Evolutionary conservation across 2,113 vertebrate genomes (phyloP).

Genomic region (Rhynchomys soricoides): DNA sequence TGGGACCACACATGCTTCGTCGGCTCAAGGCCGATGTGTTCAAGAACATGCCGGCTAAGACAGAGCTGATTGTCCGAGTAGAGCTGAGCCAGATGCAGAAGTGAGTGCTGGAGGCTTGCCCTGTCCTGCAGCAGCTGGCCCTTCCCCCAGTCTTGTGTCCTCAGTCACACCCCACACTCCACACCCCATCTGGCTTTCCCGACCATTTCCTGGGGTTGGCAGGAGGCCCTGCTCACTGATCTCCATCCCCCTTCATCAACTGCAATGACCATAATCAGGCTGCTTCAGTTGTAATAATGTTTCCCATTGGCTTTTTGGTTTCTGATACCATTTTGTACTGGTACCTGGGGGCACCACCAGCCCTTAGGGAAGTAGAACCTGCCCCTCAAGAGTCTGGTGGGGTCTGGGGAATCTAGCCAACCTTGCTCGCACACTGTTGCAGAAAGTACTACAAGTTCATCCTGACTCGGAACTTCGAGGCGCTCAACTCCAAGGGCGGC

Average conservation of each 20-base stretch:
- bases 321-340: background rate
- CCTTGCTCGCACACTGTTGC: background rate
- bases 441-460: conserved; percentile 99
- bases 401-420: background rate
- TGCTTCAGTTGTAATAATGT: background rate
- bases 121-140: too few species aligned
- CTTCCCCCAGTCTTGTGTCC: background rate
- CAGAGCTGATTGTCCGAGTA: conserved; percentile 96
- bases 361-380: background rate
- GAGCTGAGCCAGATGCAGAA: conserved; percentile 99
- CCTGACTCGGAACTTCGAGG: conserved; percentile 97
- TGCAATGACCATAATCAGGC: background rate
- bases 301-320: background rate
- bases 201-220: background rate
- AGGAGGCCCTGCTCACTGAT: background rate
- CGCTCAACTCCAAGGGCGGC: conserved; percentile 97
- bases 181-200: background rate
- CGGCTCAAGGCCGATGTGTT: conserved; percentile 97
- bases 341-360: background rate
- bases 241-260: rapidly evolving
- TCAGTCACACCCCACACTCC: too few species aligned
- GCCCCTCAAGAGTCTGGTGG: rapidly evolving
- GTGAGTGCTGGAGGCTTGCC: conserved; percentile 81
- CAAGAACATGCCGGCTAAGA: conserved; percentile 99
- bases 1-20: conserved; percentile 98